phyloP scores from a whole-genome alignment of 2,113 vertebrate genomes.

The Oriolus oriolus region DNA sequence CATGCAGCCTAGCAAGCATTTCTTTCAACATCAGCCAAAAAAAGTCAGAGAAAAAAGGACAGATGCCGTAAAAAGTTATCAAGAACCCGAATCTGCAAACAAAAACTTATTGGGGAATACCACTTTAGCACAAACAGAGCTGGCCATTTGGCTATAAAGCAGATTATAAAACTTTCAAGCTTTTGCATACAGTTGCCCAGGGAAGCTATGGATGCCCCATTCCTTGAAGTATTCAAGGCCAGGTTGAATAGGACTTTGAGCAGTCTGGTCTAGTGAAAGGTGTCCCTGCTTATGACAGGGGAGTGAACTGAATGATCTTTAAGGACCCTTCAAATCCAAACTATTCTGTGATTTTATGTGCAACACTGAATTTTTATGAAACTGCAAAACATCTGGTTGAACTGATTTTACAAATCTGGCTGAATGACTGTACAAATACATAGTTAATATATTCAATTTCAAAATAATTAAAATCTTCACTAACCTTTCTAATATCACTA shows the following conservation, averaged over 20 bases:
- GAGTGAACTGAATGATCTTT: neutral
- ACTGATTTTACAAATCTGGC: neutral
- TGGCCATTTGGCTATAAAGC: neutral
- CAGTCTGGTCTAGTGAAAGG: neutral
- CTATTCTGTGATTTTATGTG: neutral
- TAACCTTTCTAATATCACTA: neutral
- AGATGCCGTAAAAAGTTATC: neutral
- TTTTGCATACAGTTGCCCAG: neutral
- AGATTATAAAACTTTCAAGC: neutral
- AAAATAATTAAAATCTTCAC: neutral
- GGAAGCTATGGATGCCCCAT: neutral
- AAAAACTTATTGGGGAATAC: neutral
- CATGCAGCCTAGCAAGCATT: neutral
- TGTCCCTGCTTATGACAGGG: neutral
- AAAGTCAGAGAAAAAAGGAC: neutral
- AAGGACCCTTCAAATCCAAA: neutral
- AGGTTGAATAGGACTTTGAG: neutral
- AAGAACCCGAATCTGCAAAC: neutral
- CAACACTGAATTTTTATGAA: neutral
- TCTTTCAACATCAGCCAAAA: neutral
- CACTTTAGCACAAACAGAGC: neutral
- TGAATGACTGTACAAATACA: neutral
- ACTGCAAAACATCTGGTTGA: neutral
- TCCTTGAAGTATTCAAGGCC: neutral
- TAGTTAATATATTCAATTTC: neutral